Evolutionary conservation across 2,113 vertebrate genomes (phyloP).

Genomic region (Circaetus cinerascens): DNA sequence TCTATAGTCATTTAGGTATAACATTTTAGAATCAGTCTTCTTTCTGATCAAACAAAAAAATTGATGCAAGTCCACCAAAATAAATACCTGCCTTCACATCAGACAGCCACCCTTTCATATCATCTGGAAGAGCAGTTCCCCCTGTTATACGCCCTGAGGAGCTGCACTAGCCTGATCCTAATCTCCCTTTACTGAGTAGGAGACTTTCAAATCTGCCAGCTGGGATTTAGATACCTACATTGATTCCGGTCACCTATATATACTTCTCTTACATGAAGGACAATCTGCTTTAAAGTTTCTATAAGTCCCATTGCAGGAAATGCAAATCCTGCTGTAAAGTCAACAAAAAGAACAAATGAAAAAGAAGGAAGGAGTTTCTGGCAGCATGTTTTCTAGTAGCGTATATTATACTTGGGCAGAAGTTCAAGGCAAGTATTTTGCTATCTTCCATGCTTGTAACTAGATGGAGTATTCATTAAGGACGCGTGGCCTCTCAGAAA

Average conservation of each 20-base stretch:
- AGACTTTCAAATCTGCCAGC: not conserved
- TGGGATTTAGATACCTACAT: not conserved
- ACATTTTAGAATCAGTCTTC: not conserved
- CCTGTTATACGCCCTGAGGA: not conserved
- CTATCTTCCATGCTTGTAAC: not conserved
- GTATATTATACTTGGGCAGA: not conserved
- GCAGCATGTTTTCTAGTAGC: not conserved
- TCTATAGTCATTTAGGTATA: not conserved
- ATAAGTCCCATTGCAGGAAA: not conserved
- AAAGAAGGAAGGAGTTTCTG: not conserved
- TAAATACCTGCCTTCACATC: not conserved
- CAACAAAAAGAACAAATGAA: not conserved
- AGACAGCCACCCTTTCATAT: not conserved
- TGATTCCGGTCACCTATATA: not conserved
- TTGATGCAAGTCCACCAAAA: not conserved
- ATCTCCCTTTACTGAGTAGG: not conserved
- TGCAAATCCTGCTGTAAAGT: not conserved
- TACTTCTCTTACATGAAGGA: not conserved
- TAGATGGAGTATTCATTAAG: not conserved
- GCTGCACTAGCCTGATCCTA: not conserved
- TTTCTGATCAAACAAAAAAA: not conserved
- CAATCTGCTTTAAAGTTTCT: not conserved
- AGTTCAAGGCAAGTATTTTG: not conserved
- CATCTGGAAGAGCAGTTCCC: not conserved
- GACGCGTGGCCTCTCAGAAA: not conserved